Percentiles rank a stretch among this genome's conserved stretches.
phyloP scores from a whole-genome alignment of 1,140 invertebrate species.

The Zaprionus lachaisei region DNA sequence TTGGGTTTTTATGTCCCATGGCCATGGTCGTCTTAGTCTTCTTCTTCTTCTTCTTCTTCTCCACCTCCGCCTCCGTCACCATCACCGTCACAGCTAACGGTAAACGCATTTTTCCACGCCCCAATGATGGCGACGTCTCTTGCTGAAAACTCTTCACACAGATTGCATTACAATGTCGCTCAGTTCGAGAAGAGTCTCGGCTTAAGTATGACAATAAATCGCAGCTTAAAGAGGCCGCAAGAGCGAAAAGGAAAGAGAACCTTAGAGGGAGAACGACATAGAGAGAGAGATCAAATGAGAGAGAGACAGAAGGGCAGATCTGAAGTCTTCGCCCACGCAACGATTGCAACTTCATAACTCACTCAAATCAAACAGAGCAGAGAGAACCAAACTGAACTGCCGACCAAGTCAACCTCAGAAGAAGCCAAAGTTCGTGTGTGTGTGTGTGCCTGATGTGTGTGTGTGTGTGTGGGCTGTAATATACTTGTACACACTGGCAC shows the following conservation, averaged over 20 bases:
- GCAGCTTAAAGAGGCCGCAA: slow-evolving; percentile 48
- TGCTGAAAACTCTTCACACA: slow-evolving; percentile 49
- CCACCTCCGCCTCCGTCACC: neutral
- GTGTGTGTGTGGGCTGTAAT: slow-evolving; percentile 29
- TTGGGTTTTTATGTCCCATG: slow-evolving; percentile 59
- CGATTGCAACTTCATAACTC: slow-evolving; percentile 74
- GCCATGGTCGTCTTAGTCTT: slow-evolving; percentile 20
- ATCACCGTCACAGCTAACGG: slow-evolving; percentile 55
- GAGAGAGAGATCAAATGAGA: neutral
- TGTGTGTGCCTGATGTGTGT: slow-evolving; percentile 3
- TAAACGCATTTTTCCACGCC: slow-evolving; percentile 58
- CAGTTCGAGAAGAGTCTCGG: slow-evolving; percentile 16
- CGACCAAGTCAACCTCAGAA: slow-evolving; percentile 44
- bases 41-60: no score
- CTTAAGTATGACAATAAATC: slow-evolving; percentile 75
- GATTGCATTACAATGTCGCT: slow-evolving; percentile 56
- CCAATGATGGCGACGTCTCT: slow-evolving; percentile 45
- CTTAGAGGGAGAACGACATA: neutral
- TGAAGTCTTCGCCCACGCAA: slow-evolving; percentile 60
- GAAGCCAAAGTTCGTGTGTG: neutral
- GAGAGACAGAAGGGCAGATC: neutral
- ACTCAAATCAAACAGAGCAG: slow-evolving; percentile 56
- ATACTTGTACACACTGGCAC: slow-evolving; percentile 25
- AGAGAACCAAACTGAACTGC: slow-evolving; percentile 6
- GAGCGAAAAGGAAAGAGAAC: neutral